Percentiles rank a stretch among this genome's conserved stretches.
Conservation (phyloP, 2,797 vertebrate species). For the Menidia menidia region DNA sequence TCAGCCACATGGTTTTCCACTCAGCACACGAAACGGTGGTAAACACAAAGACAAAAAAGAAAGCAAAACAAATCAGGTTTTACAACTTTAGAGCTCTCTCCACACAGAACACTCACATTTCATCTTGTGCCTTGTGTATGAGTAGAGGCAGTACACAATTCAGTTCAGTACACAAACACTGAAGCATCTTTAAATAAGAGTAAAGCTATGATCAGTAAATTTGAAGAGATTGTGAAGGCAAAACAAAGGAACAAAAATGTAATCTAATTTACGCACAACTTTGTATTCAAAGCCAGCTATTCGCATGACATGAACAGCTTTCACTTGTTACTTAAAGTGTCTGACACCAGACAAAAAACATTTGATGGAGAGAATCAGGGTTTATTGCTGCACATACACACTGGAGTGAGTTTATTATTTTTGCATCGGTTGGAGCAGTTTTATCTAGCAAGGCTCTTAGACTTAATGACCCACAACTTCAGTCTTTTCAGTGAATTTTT, state of each 20-base stretch:
- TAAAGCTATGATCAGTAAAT: conserved; percentile 56
- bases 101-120: conserved; percentile 23
- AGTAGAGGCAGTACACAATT: conserved; percentile 49
- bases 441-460: not conserved
- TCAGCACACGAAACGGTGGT: conserved; percentile 22
- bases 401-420: not conserved
- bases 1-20: conserved; percentile 44
- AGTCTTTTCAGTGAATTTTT: not conserved
- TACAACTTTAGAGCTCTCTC: conserved; percentile 25
- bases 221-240: conserved; percentile 33
- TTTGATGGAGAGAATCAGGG: conserved; percentile 8
- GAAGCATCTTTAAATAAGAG: conserved; percentile 25
- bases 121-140: conserved; percentile 37
- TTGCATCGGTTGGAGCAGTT: not conserved
- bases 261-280: conserved; percentile 1
- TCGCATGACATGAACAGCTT: not conserved
- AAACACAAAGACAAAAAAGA: conserved; percentile 34
- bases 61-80: conserved; percentile 5
- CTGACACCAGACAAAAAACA: conserved; percentile 12
- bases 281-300: not conserved
- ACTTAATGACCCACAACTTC: not conserved
- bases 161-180: conserved; percentile 38
- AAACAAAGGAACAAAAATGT: conserved; percentile 5
- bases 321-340: conserved; percentile 15
- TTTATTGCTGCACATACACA: not conserved